Evolutionary conservation across 2,797 vertebrate genomes (phyloP).

Genomic region (Tragelaphus oryx): DNA sequence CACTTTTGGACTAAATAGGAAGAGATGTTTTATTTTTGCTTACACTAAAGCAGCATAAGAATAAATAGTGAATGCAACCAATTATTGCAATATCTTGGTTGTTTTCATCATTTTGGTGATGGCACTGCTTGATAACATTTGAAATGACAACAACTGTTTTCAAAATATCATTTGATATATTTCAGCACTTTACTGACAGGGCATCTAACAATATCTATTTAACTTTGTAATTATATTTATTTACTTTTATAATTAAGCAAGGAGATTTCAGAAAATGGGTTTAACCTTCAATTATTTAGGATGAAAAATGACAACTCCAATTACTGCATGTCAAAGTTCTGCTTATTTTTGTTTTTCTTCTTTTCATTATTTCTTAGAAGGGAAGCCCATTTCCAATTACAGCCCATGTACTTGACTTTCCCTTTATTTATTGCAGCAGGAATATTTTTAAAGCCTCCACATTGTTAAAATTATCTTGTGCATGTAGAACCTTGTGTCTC

Average conservation of each 20-base stretch:
- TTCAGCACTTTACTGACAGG: not conserved
- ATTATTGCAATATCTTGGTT: constrained; percentile 23
- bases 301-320: constrained; percentile 42
- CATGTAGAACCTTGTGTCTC: not conserved
- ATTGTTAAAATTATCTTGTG: constrained; percentile 33
- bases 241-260: constrained; percentile 61
- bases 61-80: constrained; percentile 19
- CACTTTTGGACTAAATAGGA: constrained; percentile 34
- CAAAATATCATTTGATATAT: not conserved
- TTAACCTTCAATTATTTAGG: constrained; percentile 27
- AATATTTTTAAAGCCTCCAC: not conserved
- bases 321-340: not conserved
- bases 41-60: not conserved
- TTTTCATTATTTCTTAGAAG: not conserved
- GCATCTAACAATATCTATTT: not conserved
- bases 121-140: not conserved
- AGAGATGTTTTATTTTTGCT: constrained; percentile 23
- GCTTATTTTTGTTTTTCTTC: constrained; percentile 44
- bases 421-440: not conserved
- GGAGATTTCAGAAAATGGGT: not conserved
- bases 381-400: not conserved
- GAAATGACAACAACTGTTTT: constrained; percentile 35
- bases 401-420: not conserved
- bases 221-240: constrained; percentile 57
- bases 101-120: constrained; percentile 26